Base-by-base conservation (phyloP, 2,888 invertebrate species). In the Dendrolimus houi region DNA sequence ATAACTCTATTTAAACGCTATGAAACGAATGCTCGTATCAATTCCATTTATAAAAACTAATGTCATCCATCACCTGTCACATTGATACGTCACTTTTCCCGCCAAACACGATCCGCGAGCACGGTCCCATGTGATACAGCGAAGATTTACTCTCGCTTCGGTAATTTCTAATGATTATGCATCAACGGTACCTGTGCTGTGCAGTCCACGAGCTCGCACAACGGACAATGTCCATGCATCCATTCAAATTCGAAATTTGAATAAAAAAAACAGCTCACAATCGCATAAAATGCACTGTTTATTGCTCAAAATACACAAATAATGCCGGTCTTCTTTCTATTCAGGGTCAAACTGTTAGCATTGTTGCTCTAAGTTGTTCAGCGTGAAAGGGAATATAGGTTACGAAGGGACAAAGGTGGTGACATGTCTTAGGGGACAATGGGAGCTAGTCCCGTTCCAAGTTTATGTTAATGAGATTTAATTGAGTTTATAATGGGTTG, bases 241-340 rank as follows among this genome's bases (percentile, higher is more conserved):
- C 74, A 83, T 89, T 87, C 77, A 79, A 64, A 88, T 87, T 86
- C 70, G 47, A 81, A 89, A 89, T 87, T 74, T 65, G 58, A 62
- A 65, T 64, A 72, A 47, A 79, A n/a, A 77, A 81, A 79, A 74
- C 73, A 74, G 71, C 76, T 78, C 74, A 87, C 85, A 86, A 87
- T 86, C 85, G 83, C 87, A 87, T 89, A 88, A 89, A 89, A 88
- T 78, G 84, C 85, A 83, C 87, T 90, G 90, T 90, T 90, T 90
- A 90, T 90, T 89, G 83, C 89, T 85, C 77, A 89, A 90, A 88
- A 86, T 87, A 90, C 88, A 88, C 89, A 90, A 90, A 90, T 87
- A 89, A 76, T 76, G 77, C 78, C 77, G 77, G 79, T 82, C 83
- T 78, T 77, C 76, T 81, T 73, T 71, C 77, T 75, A 75, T 85